A percentile compares a stretch with the other conserved stretches of the same genome.
phyloP scores from a whole-genome alignment of 2,888 invertebrate genomes.

The Gymnocheta viridis region DNA sequence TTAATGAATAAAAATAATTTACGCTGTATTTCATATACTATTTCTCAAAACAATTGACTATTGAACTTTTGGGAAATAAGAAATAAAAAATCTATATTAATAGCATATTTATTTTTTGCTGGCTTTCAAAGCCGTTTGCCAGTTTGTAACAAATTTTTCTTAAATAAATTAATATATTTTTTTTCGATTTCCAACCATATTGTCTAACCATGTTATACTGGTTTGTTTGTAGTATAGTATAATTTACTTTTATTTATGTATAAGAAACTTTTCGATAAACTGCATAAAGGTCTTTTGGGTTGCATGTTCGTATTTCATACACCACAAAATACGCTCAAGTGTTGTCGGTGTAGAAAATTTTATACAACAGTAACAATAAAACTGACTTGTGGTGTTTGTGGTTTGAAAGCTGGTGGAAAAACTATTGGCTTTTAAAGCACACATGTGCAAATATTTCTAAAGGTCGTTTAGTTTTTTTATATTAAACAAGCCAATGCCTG shows the following conservation, averaged over 20 bases:
- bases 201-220: constrained; percentile 48
- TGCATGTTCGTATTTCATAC: constrained; percentile 64
- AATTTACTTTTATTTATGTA: constrained; percentile 64
- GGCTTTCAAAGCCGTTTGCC: not conserved
- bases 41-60: constrained; percentile 53
- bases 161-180: constrained; percentile 58
- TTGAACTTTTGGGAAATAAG: constrained; percentile 28
- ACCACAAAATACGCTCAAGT: constrained; percentile 44
- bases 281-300: constrained; percentile 64
- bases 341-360: constrained; percentile 31
- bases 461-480: constrained; percentile 70
- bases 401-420: constrained; percentile 61
- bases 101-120: not conserved
- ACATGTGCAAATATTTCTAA: constrained; percentile 70
- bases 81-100: not conserved
- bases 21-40: constrained; percentile 19
- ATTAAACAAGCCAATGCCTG: constrained; percentile 25
- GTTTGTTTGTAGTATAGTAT: constrained; percentile 36
- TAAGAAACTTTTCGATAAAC: constrained; percentile 55
- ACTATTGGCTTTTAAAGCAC: constrained; percentile 40
- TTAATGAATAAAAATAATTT: constrained; percentile 25
- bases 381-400: constrained; percentile 56
- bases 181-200: not conserved
- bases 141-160: constrained; percentile 48
- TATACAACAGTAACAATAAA: constrained; percentile 44